phyloP scores from a whole-genome alignment of 92 coral and sea anemone species.

The Plumapathes pennacea region DNA sequence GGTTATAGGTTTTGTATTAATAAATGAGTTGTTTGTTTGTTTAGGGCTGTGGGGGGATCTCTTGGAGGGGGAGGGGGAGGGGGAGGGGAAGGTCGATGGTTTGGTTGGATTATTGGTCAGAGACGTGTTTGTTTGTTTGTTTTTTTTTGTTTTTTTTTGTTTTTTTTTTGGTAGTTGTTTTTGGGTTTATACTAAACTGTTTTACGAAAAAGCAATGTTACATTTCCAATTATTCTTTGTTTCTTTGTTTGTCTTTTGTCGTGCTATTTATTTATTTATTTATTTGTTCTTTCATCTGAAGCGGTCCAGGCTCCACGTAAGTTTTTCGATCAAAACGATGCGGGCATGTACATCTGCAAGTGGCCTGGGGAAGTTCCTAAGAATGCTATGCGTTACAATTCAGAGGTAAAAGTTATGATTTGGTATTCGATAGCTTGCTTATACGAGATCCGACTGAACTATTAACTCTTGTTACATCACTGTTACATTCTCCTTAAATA shows the following conservation, averaged over 20 bases:
- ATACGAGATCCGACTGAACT: no score
- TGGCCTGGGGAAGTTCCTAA: slow-evolving; percentile 62
- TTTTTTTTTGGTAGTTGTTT: no score
- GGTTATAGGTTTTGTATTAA: no score
- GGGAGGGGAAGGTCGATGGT: background rate
- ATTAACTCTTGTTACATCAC: no score
- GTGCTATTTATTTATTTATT: background rate
- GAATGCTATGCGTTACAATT: slow-evolving; percentile 57
- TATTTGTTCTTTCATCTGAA: slow-evolving; percentile 7
- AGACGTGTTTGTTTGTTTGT: no score
- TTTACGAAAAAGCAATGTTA: background rate
- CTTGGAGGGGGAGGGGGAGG: background rate
- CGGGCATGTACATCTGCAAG: slow-evolving; percentile 66
- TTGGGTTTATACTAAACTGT: no score
- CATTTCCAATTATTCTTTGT: background rate
- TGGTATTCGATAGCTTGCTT: no score
- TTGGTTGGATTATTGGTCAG: background rate
- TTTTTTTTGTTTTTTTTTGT: no score
- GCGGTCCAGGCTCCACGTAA: slow-evolving; percentile 69
- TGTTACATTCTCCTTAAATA: no score
- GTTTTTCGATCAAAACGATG: slow-evolving; percentile 84
- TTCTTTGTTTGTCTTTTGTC: background rate
- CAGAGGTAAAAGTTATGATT: no score
- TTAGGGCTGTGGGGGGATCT: no score
- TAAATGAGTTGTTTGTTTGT: no score